Evolutionary conservation across 2,797 vertebrate species (phyloP), one percentile per base, ranked within the genome.

Genomic region (Chelidonichthys spinosus): DNA sequence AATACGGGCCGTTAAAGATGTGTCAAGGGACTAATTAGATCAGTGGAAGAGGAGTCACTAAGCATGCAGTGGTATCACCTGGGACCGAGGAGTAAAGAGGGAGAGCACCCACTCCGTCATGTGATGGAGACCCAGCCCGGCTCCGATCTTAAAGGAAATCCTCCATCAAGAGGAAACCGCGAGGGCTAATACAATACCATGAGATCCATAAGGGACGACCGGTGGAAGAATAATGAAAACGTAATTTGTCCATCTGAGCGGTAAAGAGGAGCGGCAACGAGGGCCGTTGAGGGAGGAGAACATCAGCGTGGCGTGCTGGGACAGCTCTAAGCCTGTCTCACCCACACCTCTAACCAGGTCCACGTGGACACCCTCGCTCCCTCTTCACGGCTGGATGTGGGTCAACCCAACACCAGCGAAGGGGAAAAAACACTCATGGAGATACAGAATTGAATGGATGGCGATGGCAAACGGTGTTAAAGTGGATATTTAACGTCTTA

Each of bases 21-120:
- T 84, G 83, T 85, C 92, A 64, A 78, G 95, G 93, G 94, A 95
- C 89, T 95, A 95, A 96, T 96, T 96, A 96, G 92, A 93, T 84
- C 83, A 90, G 74, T 54, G 88, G 88, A 84, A 91, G 89, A 85
- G 74, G 86, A 85, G 87, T 76, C 80, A 67, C 91, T 92, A 85
- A 85, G 89, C 85, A 92, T 82, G 84, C 85, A 65, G 74, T 77
- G 62, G 87, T 93, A 87, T 92, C 85, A 80, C 82, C 81, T 66
- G 87, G 90, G 90, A 90, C 62, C 39, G 59, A 74, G 60, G 77
- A 84, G 80, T 82, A 88, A 89, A 88, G 77, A 67, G 60, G 75
- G 68, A 83, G 87, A 82, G 88, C 84, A 84, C 81, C 83, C 86
- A 83, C 89, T 93, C 76, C 56, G 88, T 93, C 92, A 92, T 89